phyloP scores from a whole-genome alignment of 2,888 invertebrate species.

The Tenthredo notha region DNA sequence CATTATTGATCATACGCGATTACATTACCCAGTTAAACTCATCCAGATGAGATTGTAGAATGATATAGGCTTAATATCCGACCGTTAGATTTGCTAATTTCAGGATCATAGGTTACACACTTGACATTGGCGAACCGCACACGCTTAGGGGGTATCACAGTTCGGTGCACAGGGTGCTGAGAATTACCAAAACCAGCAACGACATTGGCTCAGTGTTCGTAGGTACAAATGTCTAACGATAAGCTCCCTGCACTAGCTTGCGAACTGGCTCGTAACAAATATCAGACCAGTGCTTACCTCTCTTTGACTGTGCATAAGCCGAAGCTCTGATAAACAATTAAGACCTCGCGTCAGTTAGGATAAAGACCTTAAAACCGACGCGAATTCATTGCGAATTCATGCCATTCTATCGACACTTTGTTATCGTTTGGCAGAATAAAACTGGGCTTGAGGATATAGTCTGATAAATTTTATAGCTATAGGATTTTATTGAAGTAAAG shows the following conservation, averaged over 20 bases:
- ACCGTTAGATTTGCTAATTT: slow-evolving; percentile 24
- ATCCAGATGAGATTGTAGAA: neutral
- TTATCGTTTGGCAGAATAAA: neutral
- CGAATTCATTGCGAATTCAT: neutral
- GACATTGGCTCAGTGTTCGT: slow-evolving; percentile 38
- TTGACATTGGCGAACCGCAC: slow-evolving; percentile 44
- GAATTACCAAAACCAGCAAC: neutral
- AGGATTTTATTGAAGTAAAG: neutral
- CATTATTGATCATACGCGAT: neutral
- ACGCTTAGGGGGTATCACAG: slow-evolving; percentile 27
- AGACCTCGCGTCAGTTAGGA: neutral
- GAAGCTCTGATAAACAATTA: neutral
- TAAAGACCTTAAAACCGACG: neutral
- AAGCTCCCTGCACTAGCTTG: slow-evolving; percentile 20
- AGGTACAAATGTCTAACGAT: slow-evolving; percentile 22
- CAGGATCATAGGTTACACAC: slow-evolving; percentile 32
- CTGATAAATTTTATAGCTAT: neutral
- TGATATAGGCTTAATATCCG: neutral
- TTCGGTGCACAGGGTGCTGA: slow-evolving; percentile 20
- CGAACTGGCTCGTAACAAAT: slow-evolving; percentile 25
- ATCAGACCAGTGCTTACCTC: neutral
- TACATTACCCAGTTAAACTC: neutral
- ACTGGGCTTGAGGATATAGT: neutral
- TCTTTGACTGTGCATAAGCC: neutral
- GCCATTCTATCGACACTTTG: neutral